Evolutionary conservation across 2,797 vertebrate genomes (phyloP).

Genomic region (Australoheros facetus): DNA sequence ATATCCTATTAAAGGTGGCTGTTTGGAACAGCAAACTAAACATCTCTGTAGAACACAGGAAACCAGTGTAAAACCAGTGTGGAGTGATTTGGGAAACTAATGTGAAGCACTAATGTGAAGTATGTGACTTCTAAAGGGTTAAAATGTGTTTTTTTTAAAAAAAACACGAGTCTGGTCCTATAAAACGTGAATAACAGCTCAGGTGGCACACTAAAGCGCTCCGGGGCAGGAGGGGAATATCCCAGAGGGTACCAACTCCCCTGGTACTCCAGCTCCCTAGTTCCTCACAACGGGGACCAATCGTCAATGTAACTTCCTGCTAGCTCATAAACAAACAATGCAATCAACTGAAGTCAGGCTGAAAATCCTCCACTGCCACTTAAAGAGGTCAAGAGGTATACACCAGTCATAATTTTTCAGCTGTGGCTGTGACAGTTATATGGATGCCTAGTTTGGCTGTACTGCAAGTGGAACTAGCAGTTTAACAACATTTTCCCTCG

Average conservation of each 20-base stretch:
- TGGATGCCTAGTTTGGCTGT: constrained; percentile 55
- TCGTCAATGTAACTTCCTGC: constrained; percentile 71
- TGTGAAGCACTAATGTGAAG: constrained; percentile 8
- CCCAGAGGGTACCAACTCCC: constrained; percentile 45
- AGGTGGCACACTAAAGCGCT: constrained; percentile 50
- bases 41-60: background rate
- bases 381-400: constrained; percentile 72
- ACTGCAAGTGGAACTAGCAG: constrained; percentile 53
- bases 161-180: constrained; percentile 28
- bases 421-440: constrained; percentile 70
- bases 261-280: constrained; percentile 28
- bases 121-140: constrained; percentile 28
- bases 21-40: background rate
- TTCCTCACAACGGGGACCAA: constrained; percentile 68
- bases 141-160: constrained; percentile 36
- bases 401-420: constrained; percentile 69
- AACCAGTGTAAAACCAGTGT: background rate
- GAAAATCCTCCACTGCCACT: constrained; percentile 74
- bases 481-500: constrained; percentile 56
- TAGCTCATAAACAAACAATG: constrained; percentile 76
- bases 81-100: background rate
- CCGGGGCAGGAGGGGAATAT: constrained; percentile 47
- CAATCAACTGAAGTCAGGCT: constrained; percentile 74
- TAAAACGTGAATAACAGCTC: constrained; percentile 57
- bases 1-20: background rate